Conservation (phyloP, 2,888 invertebrate genomes). For the Sesia apiformis region DNA sequence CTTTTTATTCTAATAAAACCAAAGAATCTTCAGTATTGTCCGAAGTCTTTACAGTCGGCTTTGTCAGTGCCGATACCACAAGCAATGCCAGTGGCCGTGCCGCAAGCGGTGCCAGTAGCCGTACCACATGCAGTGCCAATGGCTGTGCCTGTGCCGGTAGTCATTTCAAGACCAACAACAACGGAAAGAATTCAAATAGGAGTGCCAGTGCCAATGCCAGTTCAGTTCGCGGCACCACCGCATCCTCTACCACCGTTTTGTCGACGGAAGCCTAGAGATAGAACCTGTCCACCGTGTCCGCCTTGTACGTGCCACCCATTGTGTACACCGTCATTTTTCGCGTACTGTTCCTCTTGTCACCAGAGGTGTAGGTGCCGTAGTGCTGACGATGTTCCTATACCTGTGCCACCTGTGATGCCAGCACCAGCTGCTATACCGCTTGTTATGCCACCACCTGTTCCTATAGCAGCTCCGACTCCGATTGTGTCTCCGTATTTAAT, state of each 20-base stretch:
- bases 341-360: conserved; percentile 55
- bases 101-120: neutral
- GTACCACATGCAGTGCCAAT: conserved; percentile 6
- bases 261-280: conserved; percentile 12
- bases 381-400: conserved; percentile 22
- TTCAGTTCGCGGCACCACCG: conserved; percentile 29
- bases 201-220: conserved; percentile 19
- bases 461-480: neutral
- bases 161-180: neutral
- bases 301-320: conserved; percentile 46
- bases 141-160: neutral
- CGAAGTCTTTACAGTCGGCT: neutral
- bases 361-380: conserved; percentile 42
- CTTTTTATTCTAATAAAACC: neutral
- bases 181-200: neutral
- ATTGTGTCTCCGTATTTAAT: neutral
- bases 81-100: neutral
- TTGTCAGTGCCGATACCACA: conserved; percentile 8
- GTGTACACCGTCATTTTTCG: conserved; percentile 54
- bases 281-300: conserved; percentile 47
- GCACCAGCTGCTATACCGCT: conserved; percentile 19
- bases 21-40: neutral
- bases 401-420: conserved; percentile 19
- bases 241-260: conserved; percentile 17
- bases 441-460: conserved; percentile 12